phyloP scores from a whole-genome alignment of 2,797 vertebrate species.

The Sebastes reedi region DNA sequence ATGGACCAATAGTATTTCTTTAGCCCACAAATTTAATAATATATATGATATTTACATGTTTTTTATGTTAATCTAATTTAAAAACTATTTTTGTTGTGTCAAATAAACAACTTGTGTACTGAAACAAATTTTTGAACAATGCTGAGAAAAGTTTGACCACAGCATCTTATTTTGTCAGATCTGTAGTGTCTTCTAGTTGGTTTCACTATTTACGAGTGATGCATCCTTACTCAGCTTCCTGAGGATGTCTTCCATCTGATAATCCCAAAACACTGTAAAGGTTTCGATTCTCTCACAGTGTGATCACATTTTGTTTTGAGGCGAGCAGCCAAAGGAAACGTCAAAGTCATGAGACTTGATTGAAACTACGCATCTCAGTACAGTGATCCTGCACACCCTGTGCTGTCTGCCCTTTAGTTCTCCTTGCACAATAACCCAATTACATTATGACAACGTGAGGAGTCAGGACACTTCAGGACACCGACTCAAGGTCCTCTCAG shows the following conservation, averaged over 20 bases:
- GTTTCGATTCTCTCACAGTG: constrained; percentile 7
- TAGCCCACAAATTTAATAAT: too few species aligned
- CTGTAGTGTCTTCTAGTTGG: not conserved
- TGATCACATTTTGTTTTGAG: constrained; percentile 4
- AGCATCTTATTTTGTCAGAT: not conserved
- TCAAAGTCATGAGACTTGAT: constrained; percentile 17
- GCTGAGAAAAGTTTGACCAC: not conserved
- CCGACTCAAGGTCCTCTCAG: not conserved
- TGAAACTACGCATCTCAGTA: not conserved
- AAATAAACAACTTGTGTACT: not conserved
- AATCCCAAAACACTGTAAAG: not conserved
- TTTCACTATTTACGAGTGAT: not conserved
- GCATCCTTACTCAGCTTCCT: not conserved
- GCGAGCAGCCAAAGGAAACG: not conserved
- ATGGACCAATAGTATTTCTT: not conserved
- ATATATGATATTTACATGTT: too few species aligned
- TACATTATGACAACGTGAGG: not conserved
- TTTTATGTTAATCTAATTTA: too few species aligned
- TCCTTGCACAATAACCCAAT: not conserved
- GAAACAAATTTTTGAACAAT: not conserved
- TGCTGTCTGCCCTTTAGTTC: not conserved
- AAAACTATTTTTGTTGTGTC: not conserved
- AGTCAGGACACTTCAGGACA: constrained; percentile 4
- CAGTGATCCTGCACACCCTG: not conserved
- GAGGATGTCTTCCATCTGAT: not conserved